Base-by-base conservation (phyloP, 2,888 invertebrate species). In the Noctua pronuba region DNA sequence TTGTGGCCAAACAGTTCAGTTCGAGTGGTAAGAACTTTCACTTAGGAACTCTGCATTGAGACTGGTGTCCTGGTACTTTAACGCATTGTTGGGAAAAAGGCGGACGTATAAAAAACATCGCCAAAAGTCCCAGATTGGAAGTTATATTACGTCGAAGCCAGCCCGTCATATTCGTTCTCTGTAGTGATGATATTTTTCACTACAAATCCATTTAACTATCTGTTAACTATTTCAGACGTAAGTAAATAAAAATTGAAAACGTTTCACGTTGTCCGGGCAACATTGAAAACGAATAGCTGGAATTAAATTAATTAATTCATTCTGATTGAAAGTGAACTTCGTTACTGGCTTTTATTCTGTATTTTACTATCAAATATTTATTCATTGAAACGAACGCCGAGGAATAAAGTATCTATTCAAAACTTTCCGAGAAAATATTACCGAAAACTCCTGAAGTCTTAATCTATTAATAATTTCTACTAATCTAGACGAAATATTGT, bases 271-370 rank as follows among this genome's bases (percentile, higher is more conserved):
- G 18, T 64, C 13, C 21, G 11, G 21, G 24, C 24, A 49, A 55
- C 41, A 28, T 76, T 46, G 68, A 58, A 58, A 80, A 76, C 31
- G 49, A 49, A 24, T 49, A 76, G 41, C 35, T 58, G 4, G n/a
- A 55, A 31, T 52, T 38, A 75, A 68, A 46, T 31, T 28, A 80
- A 83, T 28, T 83, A 76, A 77, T 58, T 69, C 41, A 55, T 4
- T 69, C 41, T 41, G 24, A 69, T 77, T 83, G 68, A 69, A 83
- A 76, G 28, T 41, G 24, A 58, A 64, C 35, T 76, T 68, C 67
- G 55, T 76, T 41, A 80, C 68, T 69, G 28, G 68, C n/a, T 69
- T 69, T 65, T 31, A 35, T 77, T 49, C 16, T 41, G 68, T 76
- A 65, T 46, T 77, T 49, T 11, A 46, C 65, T 76, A 65, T 46